These are phyloP conservation scores for Onychorhynchus coronatus DNA, from an alignment of 2,113 vertebrate species.

Conservation along the genomic window DNA sequence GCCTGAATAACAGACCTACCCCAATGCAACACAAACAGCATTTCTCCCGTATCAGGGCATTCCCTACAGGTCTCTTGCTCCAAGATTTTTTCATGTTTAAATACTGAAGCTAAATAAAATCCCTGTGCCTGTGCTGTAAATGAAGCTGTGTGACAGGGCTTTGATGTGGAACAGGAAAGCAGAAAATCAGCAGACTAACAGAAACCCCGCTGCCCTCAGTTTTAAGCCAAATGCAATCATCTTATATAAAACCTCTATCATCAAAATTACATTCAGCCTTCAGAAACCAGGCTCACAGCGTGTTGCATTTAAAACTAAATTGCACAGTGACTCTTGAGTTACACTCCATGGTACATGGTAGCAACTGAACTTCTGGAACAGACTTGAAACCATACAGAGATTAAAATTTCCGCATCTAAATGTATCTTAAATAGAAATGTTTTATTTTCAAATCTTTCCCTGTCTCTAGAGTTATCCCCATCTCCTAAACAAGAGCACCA, in stretches of 20 bases:
- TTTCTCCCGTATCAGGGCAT: not conserved
- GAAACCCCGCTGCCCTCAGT: not conserved
- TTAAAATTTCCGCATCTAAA: not conserved
- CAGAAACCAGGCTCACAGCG: not conserved
- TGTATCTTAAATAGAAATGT: not conserved
- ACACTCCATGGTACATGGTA: rapidly evolving
- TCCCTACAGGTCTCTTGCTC: not conserved
- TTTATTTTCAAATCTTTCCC: not conserved
- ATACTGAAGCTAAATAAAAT: not conserved
- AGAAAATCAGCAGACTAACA: not conserved
- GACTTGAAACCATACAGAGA: not conserved
- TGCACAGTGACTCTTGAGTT: not conserved
- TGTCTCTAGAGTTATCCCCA: not conserved
- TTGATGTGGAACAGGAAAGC: not conserved
- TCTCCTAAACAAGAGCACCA: not conserved
- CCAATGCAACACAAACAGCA: not conserved
- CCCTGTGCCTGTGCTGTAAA: not conserved
- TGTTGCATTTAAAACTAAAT: not conserved
- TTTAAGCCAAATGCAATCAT: not conserved
- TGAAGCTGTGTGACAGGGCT: not conserved
- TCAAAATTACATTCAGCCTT: not conserved
- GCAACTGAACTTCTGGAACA: not conserved
- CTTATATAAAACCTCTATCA: not conserved
- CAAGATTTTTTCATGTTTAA: not conserved
- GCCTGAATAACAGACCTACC: not conserved